phyloP scores from a whole-genome alignment of 2,888 invertebrate species.

The Campopleginae sp. region DNA sequence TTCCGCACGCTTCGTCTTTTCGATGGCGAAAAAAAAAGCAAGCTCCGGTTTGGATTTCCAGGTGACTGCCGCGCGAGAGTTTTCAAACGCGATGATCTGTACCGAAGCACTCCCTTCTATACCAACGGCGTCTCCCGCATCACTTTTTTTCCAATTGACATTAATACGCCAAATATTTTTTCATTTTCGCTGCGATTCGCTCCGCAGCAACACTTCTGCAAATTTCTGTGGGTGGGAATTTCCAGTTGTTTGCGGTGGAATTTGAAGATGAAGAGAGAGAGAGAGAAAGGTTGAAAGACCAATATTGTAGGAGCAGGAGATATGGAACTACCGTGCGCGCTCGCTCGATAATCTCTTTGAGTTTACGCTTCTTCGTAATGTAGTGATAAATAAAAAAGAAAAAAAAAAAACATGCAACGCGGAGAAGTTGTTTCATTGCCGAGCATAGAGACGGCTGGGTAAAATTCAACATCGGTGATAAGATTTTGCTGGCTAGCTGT shows the following conservation, averaged over 20 bases:
- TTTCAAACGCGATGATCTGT: constrained; percentile 31
- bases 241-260: constrained; percentile 7
- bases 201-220: too few species aligned
- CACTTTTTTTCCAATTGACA: not conserved
- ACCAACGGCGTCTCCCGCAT: not conserved
- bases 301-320: constrained; percentile 18
- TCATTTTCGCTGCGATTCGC: too few species aligned
- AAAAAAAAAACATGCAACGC: constrained; percentile 31
- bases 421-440: constrained; percentile 32
- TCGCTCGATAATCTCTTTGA: constrained; percentile 46
- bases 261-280: constrained; percentile 24
- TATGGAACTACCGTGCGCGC: constrained; percentile 49
- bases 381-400: constrained; percentile 5
- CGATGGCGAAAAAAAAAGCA: not conserved
- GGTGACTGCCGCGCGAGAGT: constrained; percentile 16
- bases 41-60: constrained; percentile 40
- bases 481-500: constrained; percentile 15
- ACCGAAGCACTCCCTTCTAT: not conserved
- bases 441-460: not conserved
- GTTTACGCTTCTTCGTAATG: constrained; percentile 22
- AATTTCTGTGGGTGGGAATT: not conserved
- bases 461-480: constrained; percentile 11
- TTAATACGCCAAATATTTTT: not conserved
- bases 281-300: constrained; percentile 14
- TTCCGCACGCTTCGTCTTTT: constrained; percentile 41